These are phyloP conservation scores for Matsumurasca onukii DNA, from an alignment of 1,140 invertebrate genomes.

Conservation along the genomic window DNA sequence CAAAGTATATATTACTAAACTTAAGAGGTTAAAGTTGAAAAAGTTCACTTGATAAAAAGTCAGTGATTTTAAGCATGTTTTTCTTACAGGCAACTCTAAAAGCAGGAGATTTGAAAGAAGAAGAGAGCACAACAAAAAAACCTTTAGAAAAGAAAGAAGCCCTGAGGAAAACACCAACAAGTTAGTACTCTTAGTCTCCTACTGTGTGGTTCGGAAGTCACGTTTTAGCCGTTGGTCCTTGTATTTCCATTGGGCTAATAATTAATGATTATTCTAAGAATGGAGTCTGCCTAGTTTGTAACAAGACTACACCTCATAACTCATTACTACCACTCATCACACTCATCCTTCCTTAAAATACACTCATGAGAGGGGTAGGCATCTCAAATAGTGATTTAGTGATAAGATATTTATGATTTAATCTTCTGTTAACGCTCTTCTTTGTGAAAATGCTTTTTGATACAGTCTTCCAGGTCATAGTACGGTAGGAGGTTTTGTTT, in stretches of 20 bases:
- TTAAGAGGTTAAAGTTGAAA: too few relatives aligned
- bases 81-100: conserved; percentile 2
- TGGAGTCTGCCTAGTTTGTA: not conserved
- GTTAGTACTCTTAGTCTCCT: not conserved
- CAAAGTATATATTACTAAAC: too few relatives aligned
- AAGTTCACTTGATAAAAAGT: too few relatives aligned
- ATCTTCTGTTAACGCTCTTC: too few relatives aligned
- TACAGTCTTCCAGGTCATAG: too few relatives aligned
- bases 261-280: not conserved
- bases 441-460: too few relatives aligned
- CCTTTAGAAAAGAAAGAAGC: conserved; percentile 20
- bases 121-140: conserved; percentile 7
- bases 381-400: too few relatives aligned
- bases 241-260: not conserved
- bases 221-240: not conserved
- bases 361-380: too few relatives aligned
- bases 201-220: not conserved
- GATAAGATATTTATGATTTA: too few relatives aligned
- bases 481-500: too few relatives aligned
- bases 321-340: too few relatives aligned
- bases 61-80: not conserved
- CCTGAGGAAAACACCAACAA: conserved; percentile 10
- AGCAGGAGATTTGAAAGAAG: not conserved
- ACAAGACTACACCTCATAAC: not conserved
- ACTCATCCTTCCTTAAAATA: too few relatives aligned